Base-by-base conservation (phyloP, 92 coral and sea anemone genomes). In the Porites rus region DNA sequence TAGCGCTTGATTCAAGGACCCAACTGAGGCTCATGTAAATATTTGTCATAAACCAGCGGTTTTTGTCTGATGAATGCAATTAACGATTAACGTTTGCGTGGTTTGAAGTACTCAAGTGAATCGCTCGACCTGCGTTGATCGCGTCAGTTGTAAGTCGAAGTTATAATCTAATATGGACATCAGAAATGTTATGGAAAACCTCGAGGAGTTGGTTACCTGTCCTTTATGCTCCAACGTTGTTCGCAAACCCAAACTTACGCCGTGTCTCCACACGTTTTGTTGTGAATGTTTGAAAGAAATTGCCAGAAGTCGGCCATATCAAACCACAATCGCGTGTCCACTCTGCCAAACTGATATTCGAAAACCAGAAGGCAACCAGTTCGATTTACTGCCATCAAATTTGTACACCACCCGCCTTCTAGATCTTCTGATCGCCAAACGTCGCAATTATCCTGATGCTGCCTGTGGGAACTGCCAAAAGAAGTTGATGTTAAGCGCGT, bases 181-280 rank as follows among this genome's bases (percentile, higher is more conserved):
- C 75, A 72, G 86, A 62, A 88, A 74, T 61, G 81, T 95, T 10
- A 78, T 95, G 76, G 93, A 95, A 76, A 90, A 83, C 76, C 93
- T 95, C 12, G 98, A 95, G 73, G 96, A 90, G 74, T 86, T 92
- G 2, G 79, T 95, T 16, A 95, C 94, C 10, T 95, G 98, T 75
- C 84, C 88, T 24, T 53, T 79, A 7, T 95, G 98, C 80, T 93
- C 96, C 19, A 95, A 95, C 54, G 93, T 95, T 61, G 88, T 90
- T 79, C 86, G 87, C 31, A 93, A 95, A 59, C 98, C 98, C 8
- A 92, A 90, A 87, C 89, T 95, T 51, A 90, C 98, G n/a, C 96
- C 98, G 28, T 95, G 98, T 91, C 78, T 95, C 60, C 98, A 95
- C 80, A 88, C 98, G 24, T 95, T 95, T 86, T 95, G 98, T 84